phyloP scores from a whole-genome alignment of 1,140 invertebrate species.

The Cotesia vestalis region DNA sequence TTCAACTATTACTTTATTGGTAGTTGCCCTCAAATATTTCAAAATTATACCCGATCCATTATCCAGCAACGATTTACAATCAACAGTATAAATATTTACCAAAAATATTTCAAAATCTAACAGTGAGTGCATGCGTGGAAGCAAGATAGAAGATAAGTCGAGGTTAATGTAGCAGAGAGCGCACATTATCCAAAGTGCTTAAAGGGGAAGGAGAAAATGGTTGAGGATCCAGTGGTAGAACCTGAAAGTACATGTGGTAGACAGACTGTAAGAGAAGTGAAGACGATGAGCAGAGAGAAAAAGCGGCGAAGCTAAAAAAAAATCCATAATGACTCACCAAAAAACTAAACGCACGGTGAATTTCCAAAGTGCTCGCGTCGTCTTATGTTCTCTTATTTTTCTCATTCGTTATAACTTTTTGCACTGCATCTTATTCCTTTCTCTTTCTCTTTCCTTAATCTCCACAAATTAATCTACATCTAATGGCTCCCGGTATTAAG shows the following conservation, averaged over 20 bases:
- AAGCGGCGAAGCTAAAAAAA: conserved; percentile 26
- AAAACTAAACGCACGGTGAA: conserved; percentile 33
- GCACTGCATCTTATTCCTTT: not conserved
- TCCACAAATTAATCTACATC: conserved; percentile 39
- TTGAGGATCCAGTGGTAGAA: conserved; percentile 31
- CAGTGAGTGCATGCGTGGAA: conserved; percentile 7
- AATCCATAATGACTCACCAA: conserved; percentile 39
- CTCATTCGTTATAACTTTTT: conserved; percentile 29
- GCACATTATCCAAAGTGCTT: conserved; percentile 55
- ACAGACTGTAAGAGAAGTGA: not conserved
- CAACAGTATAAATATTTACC: no score
- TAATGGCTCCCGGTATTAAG: conserved; percentile 22
- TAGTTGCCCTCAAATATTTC: no score
- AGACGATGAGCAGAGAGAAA: no score
- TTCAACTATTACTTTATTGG: no score
- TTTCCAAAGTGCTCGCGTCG: conserved; percentile 22
- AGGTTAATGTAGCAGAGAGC: conserved; percentile 61
- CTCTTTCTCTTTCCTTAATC: conserved; percentile 17
- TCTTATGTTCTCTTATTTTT: conserved; percentile 1
- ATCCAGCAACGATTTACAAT: no score
- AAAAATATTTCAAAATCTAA: no score
- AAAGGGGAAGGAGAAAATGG: conserved; percentile 46
- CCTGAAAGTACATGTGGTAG: conserved; percentile 16
- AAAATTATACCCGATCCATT: no score
- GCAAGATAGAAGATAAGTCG: conserved; percentile 37